Evolutionary conservation across 1,140 invertebrate species (phyloP).

Genomic region (Drosophila pruinosa): DNA sequence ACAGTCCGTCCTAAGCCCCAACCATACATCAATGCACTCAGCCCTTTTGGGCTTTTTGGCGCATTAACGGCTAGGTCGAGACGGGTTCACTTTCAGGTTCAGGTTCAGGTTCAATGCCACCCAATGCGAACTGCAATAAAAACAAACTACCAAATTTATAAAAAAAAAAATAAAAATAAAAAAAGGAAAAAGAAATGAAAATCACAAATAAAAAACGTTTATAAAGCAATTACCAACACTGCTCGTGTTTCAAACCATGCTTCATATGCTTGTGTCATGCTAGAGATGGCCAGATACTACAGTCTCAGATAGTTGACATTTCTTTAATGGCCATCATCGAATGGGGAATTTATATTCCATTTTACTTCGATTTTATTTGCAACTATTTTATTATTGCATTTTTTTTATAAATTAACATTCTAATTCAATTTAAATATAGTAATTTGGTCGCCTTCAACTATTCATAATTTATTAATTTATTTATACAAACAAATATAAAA

Average conservation of each 20-base stretch:
- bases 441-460: too few species aligned
- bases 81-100: not conserved
- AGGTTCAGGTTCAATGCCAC: slow-evolving; percentile 70
- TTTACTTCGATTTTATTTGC: too few species aligned
- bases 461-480: too few species aligned
- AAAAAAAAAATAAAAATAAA: slow-evolving; percentile 12
- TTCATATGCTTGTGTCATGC: slow-evolving; percentile 9
- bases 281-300: slow-evolving; percentile 16
- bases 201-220: slow-evolving; percentile 59
- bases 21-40: slow-evolving; percentile 17
- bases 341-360: too few species aligned
- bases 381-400: too few species aligned
- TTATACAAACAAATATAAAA: too few species aligned
- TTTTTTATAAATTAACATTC: too few species aligned
- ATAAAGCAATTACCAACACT: slow-evolving; percentile 76
- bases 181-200: slow-evolving; percentile 22
- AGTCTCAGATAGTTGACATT: not conserved
- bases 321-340: not conserved
- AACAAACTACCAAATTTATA: slow-evolving; percentile 72
- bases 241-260: slow-evolving; percentile 64
- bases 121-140: slow-evolving; percentile 68
- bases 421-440: too few species aligned
- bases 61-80: slow-evolving; percentile 67
- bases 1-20: not conserved
- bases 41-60: slow-evolving; percentile 66